Conservation (phyloP, 2,888 invertebrate genomes). For the Himalopsyche japonica region DNA sequence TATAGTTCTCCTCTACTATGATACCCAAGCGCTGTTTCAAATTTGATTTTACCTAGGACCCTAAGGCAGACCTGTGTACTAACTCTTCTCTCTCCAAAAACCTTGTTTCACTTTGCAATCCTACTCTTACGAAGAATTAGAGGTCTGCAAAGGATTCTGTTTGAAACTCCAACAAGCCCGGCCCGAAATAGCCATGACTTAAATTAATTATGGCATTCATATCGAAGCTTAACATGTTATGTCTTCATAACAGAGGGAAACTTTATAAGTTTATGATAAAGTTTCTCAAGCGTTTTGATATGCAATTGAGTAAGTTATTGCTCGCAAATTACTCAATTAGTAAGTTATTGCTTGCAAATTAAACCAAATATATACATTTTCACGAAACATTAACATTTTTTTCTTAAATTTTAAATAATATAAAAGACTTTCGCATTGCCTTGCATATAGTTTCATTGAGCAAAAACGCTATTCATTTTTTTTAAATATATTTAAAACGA, state of each 20-base stretch:
- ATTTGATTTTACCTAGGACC: slow-evolving; percentile 1
- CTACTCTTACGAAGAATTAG: neutral
- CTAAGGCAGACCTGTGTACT: neutral
- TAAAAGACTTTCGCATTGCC: too few species aligned
- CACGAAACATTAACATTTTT: too few species aligned
- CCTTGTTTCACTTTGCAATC: neutral
- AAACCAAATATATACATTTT: too few species aligned
- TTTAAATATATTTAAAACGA: too few species aligned
- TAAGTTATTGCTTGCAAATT: too few species aligned
- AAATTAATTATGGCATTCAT: neutral
- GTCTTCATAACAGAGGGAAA: neutral
- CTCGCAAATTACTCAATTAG: too few species aligned
- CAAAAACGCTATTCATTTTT: too few species aligned
- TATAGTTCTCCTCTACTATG: neutral
- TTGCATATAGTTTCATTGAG: too few species aligned
- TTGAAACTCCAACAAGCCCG: neutral
- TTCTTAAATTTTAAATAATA: too few species aligned
- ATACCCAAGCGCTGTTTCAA: neutral
- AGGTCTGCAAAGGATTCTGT: neutral
- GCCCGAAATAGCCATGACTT: neutral
- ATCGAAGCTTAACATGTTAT: neutral
- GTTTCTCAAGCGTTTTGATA: too few species aligned
- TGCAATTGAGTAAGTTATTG: too few species aligned
- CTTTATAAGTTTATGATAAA: neutral
- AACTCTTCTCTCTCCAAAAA: neutral